Percentiles rank a stretch among this genome's conserved stretches.
Evolutionary conservation across 2,113 vertebrate species (phyloP).

Genomic region (Larimichthys polyactis): DNA sequence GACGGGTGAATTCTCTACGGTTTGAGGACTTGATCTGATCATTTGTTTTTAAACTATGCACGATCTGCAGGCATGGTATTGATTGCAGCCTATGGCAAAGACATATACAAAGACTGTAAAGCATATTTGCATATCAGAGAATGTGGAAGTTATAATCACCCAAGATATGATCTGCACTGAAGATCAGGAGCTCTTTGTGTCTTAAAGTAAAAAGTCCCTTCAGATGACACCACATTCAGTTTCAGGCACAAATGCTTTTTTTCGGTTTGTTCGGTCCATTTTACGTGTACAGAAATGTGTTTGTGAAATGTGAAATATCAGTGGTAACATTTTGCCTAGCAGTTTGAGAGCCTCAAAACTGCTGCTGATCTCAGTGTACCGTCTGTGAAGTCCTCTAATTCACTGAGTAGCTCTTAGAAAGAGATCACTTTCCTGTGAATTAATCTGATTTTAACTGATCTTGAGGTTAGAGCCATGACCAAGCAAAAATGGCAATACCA

Average conservation of each 20-base stretch:
- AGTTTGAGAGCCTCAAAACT: background rate
- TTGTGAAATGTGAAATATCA: background rate
- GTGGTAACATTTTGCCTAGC: background rate
- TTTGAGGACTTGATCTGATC: conserved; percentile 60
- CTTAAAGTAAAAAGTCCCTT: conserved; percentile 1
- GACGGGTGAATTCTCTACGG: conserved; percentile 41
- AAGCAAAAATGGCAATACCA: background rate
- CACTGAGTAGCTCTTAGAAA: background rate
- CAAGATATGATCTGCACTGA: conserved; percentile 22
- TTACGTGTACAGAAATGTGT: background rate
- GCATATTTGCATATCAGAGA: conserved; percentile 39
- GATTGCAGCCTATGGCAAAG: conserved; percentile 35
- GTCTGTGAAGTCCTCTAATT: background rate
- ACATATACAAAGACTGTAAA: conserved; percentile 24
- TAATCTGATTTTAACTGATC: background rate
- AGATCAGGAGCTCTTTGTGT: conserved; percentile 4
- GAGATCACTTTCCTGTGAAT: too few species aligned
- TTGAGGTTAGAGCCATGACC: conserved; percentile 1
- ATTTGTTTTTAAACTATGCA: conserved; percentile 34
- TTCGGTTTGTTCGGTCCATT: background rate
- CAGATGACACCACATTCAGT: background rate
- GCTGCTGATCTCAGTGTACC: too few species aligned
- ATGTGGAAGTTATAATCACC: conserved; percentile 24
- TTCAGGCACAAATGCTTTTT: background rate
- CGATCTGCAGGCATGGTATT: conserved; percentile 23